These are phyloP conservation scores for Drosophila atripex DNA, from an alignment of 2,888 invertebrate species.

Conservation along the genomic window DNA sequence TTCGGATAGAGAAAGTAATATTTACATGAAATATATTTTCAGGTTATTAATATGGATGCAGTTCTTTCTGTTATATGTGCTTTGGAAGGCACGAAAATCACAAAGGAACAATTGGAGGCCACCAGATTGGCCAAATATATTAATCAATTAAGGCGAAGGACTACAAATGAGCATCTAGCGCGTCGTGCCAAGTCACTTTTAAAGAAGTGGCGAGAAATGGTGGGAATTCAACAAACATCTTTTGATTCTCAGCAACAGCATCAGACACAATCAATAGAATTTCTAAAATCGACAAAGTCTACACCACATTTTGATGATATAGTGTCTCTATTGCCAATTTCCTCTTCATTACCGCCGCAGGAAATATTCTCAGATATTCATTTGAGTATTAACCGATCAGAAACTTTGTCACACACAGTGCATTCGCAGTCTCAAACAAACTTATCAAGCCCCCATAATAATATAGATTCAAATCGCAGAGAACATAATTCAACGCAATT, in stretches of 20 bases:
- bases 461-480: slow-evolving; percentile 29
- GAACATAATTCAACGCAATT: slow-evolving; percentile 35
- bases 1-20: neutral
- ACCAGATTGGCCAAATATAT: slow-evolving; percentile 97
- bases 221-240: slow-evolving; percentile 85
- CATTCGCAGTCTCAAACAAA: slow-evolving; percentile 30
- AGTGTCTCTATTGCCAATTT: slow-evolving; percentile 14
- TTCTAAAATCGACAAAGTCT: slow-evolving; percentile 4
- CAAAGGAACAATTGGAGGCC: slow-evolving; percentile 86
- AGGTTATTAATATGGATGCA: slow-evolving; percentile 97
- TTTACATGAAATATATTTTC: slow-evolving; percentile 43
- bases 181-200: slow-evolving; percentile 95
- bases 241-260: slow-evolving; percentile 48
- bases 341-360: slow-evolving; percentile 25
- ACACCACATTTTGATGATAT: neutral
- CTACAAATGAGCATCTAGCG: slow-evolving; percentile 92
- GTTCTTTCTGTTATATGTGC: slow-evolving; percentile 96
- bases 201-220: slow-evolving; percentile 95
- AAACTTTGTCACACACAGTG: slow-evolving; percentile 10
- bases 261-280: slow-evolving; percentile 34
- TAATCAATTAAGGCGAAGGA: slow-evolving; percentile 95
- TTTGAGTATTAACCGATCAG: slow-evolving; percentile 30
- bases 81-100: slow-evolving; percentile 91
- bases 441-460: slow-evolving; percentile 49
- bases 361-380: slow-evolving; percentile 34